Base-by-base conservation (phyloP, 2,113 vertebrate genomes). In the Equus quagga region DNA sequence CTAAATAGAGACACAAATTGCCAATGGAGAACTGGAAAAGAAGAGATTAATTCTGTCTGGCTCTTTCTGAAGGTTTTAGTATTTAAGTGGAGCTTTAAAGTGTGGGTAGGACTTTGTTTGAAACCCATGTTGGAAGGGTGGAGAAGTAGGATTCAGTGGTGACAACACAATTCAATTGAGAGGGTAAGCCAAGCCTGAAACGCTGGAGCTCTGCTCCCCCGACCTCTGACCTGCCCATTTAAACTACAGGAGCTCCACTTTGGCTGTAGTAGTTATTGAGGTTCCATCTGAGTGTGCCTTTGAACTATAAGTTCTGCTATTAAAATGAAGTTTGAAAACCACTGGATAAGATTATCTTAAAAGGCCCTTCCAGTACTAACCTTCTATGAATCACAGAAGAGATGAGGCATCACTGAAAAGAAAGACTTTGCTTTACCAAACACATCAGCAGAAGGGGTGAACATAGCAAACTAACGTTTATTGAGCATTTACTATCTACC, bases 361-460 rank as follows among this genome's bases (percentile, higher is more conserved):
- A 85, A 54, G 36, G 7, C 5, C 19, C 18, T 92, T 79, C 69
- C 41, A 94, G 36, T 17, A 56, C 31, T 89, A 85, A 89, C 24
- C n/a, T 62, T 73, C 81, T 86, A 60, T 51, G 56, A 86, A 64
- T 85, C 58, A 93, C 33, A 79, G 56, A 92, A 72, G 67, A 82
- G 54, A 95, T 51, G 41, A 82, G 14, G 51, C 33, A 64, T 80
- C 56, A 65, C 24, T 81, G 78, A 80, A 96, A 79, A 83, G 49
- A 65, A 92, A 91, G 12, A 56, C 31, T 90, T 73, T 80, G 14
- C 85, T 85, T 93, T 76, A 80, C 62, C 17, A 93, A 94, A 91
- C 14, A 18, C 21, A 46, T 24, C 41, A 80, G 33, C 44, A 65
- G 75, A 93, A 92, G 36, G 15, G 3, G 19, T 60, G 14, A 94